A percentile compares a stretch with the other conserved stretches of the same genome.
These are phyloP conservation scores for Apis dorsata DNA, from an alignment of 1,140 invertebrate species.

Conservation along the genomic window DNA sequence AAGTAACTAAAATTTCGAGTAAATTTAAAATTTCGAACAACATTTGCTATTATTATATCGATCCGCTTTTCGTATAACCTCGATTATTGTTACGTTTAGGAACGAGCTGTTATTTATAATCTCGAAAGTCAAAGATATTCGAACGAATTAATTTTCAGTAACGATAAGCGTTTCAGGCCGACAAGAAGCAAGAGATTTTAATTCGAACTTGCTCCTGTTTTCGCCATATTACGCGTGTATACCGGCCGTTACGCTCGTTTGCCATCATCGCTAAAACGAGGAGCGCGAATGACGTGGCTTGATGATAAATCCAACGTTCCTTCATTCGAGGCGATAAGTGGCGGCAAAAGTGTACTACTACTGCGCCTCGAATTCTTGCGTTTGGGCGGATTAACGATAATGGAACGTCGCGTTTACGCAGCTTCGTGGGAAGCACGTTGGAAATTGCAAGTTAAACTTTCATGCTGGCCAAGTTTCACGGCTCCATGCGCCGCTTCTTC, in stretches of 20 bases:
- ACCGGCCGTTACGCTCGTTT: background rate
- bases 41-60: too few species aligned
- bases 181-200: too few species aligned
- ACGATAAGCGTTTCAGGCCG: too few species aligned
- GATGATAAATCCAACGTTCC: background rate
- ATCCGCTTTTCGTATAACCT: too few species aligned
- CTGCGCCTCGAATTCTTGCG: background rate
- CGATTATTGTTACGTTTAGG: too few species aligned
- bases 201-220: too few species aligned
- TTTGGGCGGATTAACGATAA: conserved; percentile 30
- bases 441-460: conserved; percentile 3
- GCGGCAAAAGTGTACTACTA: background rate
- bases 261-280: background rate
- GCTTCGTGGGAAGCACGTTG: background rate
- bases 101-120: too few species aligned
- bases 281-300: background rate
- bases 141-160: too few species aligned
- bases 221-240: background rate
- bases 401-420: conserved; percentile 1
- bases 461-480: background rate
- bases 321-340: conserved; percentile 9
- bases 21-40: too few species aligned
- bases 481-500: background rate
- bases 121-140: too few species aligned
- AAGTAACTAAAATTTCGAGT: too few species aligned